Evolutionary conservation across 1,140 invertebrate species (phyloP).

Genomic region (Lineus longissimus): DNA sequence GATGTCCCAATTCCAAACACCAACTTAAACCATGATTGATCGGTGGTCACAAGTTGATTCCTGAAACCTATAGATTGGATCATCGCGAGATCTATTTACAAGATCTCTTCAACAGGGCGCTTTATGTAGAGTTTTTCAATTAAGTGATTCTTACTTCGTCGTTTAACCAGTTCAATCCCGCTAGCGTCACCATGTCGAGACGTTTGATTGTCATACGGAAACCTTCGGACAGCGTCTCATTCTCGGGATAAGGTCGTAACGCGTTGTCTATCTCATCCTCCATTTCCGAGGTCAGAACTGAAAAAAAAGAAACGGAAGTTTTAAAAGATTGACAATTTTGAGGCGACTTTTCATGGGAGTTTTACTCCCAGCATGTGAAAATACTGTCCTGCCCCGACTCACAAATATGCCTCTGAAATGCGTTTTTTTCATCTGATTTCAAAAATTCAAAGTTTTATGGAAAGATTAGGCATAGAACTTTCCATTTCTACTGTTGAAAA

Average conservation of each 20-base stretch:
- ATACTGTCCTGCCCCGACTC: no score
- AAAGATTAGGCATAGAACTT: no score
- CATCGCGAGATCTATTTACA: not conserved
- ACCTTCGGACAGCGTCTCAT: constrained; percentile 59
- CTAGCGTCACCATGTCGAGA: constrained; percentile 76
- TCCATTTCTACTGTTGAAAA: no score
- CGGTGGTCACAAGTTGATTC: no score
- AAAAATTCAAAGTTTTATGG: no score
- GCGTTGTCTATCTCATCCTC: constrained; percentile 54
- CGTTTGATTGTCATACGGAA: constrained; percentile 62
- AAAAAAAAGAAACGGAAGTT: constrained; percentile 9
- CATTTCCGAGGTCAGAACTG: constrained; percentile 51
- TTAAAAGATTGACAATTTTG: not conserved
- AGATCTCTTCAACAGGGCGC: not conserved
- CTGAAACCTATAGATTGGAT: not conserved
- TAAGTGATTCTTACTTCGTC: constrained; percentile 69
- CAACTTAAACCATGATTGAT: no score
- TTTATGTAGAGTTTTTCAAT: not conserved
- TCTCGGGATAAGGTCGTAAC: constrained; percentile 44
- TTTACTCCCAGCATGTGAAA: no score
- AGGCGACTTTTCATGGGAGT: not conserved
- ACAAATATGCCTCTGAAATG: no score
- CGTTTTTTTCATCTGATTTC: no score
- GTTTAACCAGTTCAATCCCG: constrained; percentile 86
- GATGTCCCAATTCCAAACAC: no score